Evolutionary conservation across 1,140 invertebrate species (phyloP).

Genomic region (Sinonovacula constricta): DNA sequence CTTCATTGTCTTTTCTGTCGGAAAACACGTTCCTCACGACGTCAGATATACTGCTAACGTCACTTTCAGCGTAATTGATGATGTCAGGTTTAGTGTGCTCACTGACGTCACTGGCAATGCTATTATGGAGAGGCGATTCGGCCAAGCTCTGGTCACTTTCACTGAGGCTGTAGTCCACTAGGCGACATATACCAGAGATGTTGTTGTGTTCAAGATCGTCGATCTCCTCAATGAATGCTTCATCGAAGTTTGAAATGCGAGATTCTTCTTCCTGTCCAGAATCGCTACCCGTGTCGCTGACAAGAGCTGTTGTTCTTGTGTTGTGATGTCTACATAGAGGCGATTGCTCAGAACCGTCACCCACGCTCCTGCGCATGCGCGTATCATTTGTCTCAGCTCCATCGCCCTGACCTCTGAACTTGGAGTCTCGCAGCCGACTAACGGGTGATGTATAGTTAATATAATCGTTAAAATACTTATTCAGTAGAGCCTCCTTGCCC

Average conservation of each 20-base stretch:
- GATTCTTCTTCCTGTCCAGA: constrained; percentile 23
- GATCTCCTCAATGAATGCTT: constrained; percentile 21
- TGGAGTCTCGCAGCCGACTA: not conserved
- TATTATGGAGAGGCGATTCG: too few species aligned
- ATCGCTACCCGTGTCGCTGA: constrained; percentile 12
- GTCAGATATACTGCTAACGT: constrained; percentile 39
- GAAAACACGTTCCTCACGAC: constrained; percentile 29
- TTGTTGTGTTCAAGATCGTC: not conserved
- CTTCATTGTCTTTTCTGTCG: constrained; percentile 19
- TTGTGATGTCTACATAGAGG: not conserved
- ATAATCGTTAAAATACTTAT: constrained; percentile 44
- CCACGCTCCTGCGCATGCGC: not conserved
- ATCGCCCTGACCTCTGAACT: constrained; percentile 35
- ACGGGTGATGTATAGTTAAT: constrained; percentile 29
- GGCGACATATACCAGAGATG: not conserved
- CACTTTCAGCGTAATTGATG: not conserved
- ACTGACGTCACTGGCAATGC: not conserved
- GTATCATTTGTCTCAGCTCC: constrained; percentile 14
- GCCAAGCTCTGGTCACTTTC: constrained; percentile 3
- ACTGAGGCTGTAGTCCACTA: constrained; percentile 44
- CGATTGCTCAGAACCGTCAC: not conserved
- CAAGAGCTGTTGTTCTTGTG: not conserved
- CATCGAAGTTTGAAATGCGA: constrained; percentile 15
- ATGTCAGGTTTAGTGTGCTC: constrained; percentile 11
- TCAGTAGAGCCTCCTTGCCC: constrained; percentile 40